phyloP scores from a whole-genome alignment of 2,888 invertebrate species.

The Tachina grossa region DNA sequence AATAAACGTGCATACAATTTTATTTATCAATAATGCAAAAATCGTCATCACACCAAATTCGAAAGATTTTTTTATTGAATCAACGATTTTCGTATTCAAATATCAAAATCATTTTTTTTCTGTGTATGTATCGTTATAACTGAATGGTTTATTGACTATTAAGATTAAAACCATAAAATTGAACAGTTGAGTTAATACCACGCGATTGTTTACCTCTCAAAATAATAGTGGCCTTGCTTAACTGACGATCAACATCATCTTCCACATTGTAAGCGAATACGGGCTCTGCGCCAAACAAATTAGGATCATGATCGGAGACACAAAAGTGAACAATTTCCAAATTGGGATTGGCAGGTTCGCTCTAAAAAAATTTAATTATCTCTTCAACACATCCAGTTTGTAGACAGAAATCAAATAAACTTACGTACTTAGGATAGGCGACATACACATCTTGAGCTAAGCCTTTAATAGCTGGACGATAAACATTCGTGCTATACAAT shows the following conservation, averaged over 20 bases:
- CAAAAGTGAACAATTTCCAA: slow-evolving; percentile 28
- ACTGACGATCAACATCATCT: background rate
- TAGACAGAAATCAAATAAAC: background rate
- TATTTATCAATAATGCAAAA: no score
- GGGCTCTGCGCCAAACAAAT: slow-evolving; percentile 5
- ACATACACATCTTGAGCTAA: slow-evolving; percentile 40
- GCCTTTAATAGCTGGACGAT: slow-evolving; percentile 12
- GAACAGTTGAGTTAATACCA: slow-evolving; percentile 28
- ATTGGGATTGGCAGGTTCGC: background rate
- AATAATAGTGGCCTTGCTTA: slow-evolving; percentile 22
- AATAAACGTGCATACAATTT: no score
- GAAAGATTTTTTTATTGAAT: no score
- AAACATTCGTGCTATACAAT: background rate
- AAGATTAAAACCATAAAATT: slow-evolving; percentile 16
- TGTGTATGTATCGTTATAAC: no score
- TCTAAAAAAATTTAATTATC: background rate
- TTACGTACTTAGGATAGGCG: slow-evolving; percentile 31
- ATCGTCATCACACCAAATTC: no score
- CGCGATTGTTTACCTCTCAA: slow-evolving; percentile 20
- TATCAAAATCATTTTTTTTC: no score
- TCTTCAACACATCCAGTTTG: background rate
- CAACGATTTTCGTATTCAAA: no score
- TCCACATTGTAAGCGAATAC: slow-evolving; percentile 36
- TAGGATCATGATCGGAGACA: slow-evolving; percentile 23
- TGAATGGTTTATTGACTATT: no score